phyloP scores from a whole-genome alignment of 2,888 invertebrate genomes.

The Ophion ventricosus region DNA sequence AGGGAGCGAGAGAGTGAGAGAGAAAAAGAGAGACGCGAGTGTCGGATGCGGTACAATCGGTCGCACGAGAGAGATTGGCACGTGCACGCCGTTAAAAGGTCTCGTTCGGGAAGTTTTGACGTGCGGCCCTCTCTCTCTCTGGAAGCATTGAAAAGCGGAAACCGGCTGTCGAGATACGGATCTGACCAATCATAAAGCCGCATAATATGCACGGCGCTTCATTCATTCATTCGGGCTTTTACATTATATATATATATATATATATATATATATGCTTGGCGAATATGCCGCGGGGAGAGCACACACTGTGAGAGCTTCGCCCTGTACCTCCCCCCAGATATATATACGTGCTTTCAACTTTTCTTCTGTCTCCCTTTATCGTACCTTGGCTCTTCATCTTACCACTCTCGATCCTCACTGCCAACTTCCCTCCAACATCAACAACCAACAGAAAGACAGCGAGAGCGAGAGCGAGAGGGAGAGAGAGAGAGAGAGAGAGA shows the following conservation, averaged over 20 bases:
- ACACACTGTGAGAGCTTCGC: conserved; percentile 40
- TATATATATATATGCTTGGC: neutral
- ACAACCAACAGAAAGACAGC: neutral
- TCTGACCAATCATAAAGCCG: conserved; percentile 83
- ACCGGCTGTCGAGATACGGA: conserved; percentile 83
- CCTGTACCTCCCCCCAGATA: conserved; percentile 63
- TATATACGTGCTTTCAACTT: conserved; percentile 47
- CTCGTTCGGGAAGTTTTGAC: conserved; percentile 79
- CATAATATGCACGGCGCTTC: conserved; percentile 81
- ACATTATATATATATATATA: too few species aligned
- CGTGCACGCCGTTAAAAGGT: conserved; percentile 82
- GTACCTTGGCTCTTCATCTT: conserved; percentile 43
- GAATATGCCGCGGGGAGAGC: conserved; percentile 32
- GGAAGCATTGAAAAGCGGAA: conserved; percentile 80
- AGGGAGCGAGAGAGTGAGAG: conserved; percentile 2
- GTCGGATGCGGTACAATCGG: conserved; percentile 54
- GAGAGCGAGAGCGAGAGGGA: neutral
- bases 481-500: conserved; percentile 10
- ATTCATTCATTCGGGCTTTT: conserved; percentile 74
- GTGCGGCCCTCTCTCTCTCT: conserved; percentile 69
- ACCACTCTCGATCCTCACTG: conserved; percentile 35
- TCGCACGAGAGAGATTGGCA: conserved; percentile 70
- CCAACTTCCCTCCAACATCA: conserved; percentile 25
- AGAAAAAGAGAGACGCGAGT: conserved; percentile 8
- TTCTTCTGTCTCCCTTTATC: conserved; percentile 49